These are phyloP conservation scores for Brachyhypopomus occidentalis DNA, from an alignment of 2,113 vertebrate species.

Conservation along the genomic window DNA sequence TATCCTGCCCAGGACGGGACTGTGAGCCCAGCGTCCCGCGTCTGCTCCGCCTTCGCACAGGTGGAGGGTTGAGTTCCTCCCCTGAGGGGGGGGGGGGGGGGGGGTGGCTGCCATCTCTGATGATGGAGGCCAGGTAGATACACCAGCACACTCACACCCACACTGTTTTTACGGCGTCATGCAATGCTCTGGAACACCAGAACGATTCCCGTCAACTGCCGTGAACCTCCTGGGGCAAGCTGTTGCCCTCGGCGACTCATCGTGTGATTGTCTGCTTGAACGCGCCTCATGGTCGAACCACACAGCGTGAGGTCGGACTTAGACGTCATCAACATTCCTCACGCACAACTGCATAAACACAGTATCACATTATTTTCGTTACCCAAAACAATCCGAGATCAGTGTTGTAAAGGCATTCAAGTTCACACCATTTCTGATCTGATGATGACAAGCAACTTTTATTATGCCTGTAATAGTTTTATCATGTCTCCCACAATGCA, in stretches of 20 bases:
- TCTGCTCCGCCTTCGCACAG: conserved; percentile 42
- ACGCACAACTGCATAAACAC: background rate
- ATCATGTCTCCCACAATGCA: background rate
- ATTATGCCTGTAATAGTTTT: background rate
- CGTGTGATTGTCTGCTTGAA: background rate
- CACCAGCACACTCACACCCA: background rate
- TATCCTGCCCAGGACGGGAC: background rate
- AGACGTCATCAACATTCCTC: background rate
- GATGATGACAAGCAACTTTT: background rate
- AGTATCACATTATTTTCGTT: background rate
- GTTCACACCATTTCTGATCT: background rate
- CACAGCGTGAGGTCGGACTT: background rate
- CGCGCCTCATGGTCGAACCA: background rate
- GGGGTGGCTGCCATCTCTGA: background rate
- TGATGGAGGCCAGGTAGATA: background rate
- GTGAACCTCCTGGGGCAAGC: background rate
- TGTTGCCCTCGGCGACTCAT: background rate
- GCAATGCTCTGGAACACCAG: background rate
- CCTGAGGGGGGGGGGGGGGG: too few relatives aligned
- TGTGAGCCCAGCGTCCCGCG: conserved; percentile 31
- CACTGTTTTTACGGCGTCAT: background rate
- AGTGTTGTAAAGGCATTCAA: background rate
- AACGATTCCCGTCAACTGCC: background rate
- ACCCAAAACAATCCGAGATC: background rate
- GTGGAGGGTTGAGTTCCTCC: conserved; percentile 28